Base-by-base conservation (phyloP, 1,140 invertebrate genomes). In the Euura lappo region DNA sequence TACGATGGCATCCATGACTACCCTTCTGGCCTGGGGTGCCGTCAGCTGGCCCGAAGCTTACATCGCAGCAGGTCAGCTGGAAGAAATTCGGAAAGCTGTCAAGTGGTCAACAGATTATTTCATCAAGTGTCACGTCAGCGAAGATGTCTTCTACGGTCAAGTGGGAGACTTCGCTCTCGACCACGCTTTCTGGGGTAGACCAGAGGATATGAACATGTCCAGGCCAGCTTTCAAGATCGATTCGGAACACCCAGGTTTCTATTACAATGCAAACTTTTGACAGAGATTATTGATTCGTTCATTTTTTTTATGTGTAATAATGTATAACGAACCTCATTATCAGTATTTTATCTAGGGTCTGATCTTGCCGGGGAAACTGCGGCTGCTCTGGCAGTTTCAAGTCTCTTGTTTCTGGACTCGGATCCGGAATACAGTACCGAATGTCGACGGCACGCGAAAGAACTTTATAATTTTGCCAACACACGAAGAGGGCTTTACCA, bases 61-160 rank as follows among this genome's bases (percentile, higher is more conserved):
- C 79, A 74, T 76, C 4, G 75, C 78, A 0, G 84, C 88, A 46
- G 85, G 86, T 78, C 83, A 89, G 73, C 81, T 82, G 64, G 80
- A 88, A 42, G 79, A 88, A 75, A 83, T 87, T 42, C 80, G 88
- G 2, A 82, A 87, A 45, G 87, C 89, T 6, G 81, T 93, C 11
- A 88, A 89, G 83, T 92, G 91, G 91, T 88, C 89, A 0, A 89
- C 89, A 0, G 91, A 93, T 80, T 93, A 92, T 75, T 89, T 92
- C 75, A 86, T 92, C 65, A 92, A 92, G 73, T 90, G 89, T 78
- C 88, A 93, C 81, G 86, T 89, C 8, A 84, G 84, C 66, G 84
- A 87, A 8, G 83, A 86, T 75, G 90, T 88, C 44, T 83, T 92
- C 6, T 92, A 91, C 74, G 91, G 89, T 0, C 91, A 92, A 80